phyloP scores from a whole-genome alignment of 1,140 invertebrate genomes.

The Maniola jurtina region DNA sequence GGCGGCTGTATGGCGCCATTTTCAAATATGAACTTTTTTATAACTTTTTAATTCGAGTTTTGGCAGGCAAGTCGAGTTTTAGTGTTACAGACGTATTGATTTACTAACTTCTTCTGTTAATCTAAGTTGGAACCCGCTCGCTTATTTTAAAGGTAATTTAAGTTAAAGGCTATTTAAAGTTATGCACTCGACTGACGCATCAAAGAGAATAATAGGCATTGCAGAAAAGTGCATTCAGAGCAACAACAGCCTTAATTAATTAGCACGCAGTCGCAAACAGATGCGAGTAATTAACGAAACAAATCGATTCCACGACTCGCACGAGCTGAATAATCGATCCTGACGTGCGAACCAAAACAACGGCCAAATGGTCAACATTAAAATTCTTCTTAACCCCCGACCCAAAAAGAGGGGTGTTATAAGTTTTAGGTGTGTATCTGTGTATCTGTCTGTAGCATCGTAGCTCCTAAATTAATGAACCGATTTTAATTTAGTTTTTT shows the following conservation, averaged over 20 bases:
- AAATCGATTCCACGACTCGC: slow-evolving; percentile 27
- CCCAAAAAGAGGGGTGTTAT: no score
- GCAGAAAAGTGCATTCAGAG: not conserved
- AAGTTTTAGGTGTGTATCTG: not conserved
- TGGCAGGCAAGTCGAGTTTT: no score
- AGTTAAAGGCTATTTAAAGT: not conserved
- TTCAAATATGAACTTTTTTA: no score
- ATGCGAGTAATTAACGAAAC: slow-evolving; percentile 21
- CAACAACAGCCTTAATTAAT: slow-evolving; percentile 1
- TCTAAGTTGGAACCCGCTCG: no score
- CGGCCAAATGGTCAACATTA: not conserved
- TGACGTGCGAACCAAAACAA: slow-evolving; percentile 2
- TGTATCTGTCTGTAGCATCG: no score
- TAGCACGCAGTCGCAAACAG: slow-evolving; percentile 17
- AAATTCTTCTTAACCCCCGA: not conserved
- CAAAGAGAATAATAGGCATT: not conserved
- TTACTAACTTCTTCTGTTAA: no score
- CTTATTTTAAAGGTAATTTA: no score
- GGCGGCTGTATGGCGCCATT: no score
- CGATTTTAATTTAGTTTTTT: no score
- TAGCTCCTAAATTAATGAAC: no score
- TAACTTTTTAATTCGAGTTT: no score
- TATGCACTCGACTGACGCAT: not conserved
- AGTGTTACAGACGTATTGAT: no score
- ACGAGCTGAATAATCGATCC: slow-evolving; percentile 18